Evolutionary conservation across 2,797 vertebrate species (phyloP).

Genomic region (Acanthurus lineatus): DNA sequence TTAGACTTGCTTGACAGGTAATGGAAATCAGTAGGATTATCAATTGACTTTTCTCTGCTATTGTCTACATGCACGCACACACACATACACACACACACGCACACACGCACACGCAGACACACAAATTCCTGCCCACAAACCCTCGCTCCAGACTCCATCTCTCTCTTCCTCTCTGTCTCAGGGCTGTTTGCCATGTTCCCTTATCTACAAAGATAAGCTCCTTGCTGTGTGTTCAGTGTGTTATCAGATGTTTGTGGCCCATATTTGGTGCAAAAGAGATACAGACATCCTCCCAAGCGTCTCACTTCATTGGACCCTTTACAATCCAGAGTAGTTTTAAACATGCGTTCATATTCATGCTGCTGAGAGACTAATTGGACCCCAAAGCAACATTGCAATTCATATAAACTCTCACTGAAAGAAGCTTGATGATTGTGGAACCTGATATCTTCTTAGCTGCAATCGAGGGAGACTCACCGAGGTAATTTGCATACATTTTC

Average conservation of each 20-base stretch:
- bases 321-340: slow-evolving; percentile 33
- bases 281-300: slow-evolving; percentile 56
- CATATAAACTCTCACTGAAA: slow-evolving; percentile 9
- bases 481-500: slow-evolving; percentile 72
- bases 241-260: slow-evolving; percentile 75
- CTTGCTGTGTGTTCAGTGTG: slow-evolving; percentile 68
- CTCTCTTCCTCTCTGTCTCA: slow-evolving; percentile 41
- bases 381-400: background rate
- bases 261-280: slow-evolving; percentile 62
- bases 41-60: slow-evolving; percentile 37
- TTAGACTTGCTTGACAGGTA: slow-evolving; percentile 56
- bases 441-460: slow-evolving; percentile 31
- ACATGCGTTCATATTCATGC: slow-evolving; percentile 39
- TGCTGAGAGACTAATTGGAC: slow-evolving; percentile 14
- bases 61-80: slow-evolving; percentile 30
- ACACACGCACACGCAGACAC: slow-evolving; percentile 9
- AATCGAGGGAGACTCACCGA: slow-evolving; percentile 26
- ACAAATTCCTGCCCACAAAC: slow-evolving; percentile 22
- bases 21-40: slow-evolving; percentile 50
- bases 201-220: slow-evolving; percentile 77
- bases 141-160: slow-evolving; percentile 13
- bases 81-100: slow-evolving; percentile 13
- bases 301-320: slow-evolving; percentile 41
- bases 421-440: slow-evolving; percentile 24
- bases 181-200: slow-evolving; percentile 65